phyloP scores from a whole-genome alignment of 2,797 vertebrate species.

The Pseudochirops cupreus region DNA sequence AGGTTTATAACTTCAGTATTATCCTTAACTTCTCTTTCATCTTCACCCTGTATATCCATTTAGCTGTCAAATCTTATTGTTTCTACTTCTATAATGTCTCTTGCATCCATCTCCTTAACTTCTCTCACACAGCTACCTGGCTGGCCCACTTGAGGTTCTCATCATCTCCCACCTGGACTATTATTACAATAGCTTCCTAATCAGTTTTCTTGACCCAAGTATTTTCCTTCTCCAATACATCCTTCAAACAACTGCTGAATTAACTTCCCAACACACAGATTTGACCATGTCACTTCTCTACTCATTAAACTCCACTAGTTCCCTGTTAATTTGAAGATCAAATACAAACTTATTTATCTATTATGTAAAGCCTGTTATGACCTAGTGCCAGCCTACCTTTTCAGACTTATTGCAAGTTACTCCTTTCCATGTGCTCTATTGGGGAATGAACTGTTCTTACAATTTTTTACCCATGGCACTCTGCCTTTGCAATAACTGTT shows the following conservation, averaged over 20 bases:
- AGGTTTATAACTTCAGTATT: not conserved
- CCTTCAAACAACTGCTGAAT: not conserved
- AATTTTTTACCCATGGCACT: not conserved
- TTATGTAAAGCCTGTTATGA: not conserved
- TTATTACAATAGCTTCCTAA: not conserved
- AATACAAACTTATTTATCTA: not conserved
- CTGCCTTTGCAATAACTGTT: not conserved
- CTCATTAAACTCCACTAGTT: not conserved
- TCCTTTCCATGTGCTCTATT: not conserved
- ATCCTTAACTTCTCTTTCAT: not conserved
- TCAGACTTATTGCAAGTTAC: not conserved
- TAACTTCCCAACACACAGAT: not conserved
- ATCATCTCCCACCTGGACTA: not conserved
- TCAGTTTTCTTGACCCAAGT: not conserved
- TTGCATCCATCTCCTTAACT: not conserved
- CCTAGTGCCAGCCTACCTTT: not conserved
- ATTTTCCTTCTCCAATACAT: not conserved
- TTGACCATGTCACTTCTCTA: not conserved
- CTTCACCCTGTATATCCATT: not conserved
- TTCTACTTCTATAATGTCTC: not conserved
- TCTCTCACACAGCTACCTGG: not conserved
- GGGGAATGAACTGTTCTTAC: not conserved
- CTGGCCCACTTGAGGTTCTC: not conserved
- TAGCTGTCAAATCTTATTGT: not conserved
- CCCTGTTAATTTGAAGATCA: not conserved